Base-by-base conservation (phyloP, 2,888 invertebrate genomes). In the Limnephilus lunatus region DNA sequence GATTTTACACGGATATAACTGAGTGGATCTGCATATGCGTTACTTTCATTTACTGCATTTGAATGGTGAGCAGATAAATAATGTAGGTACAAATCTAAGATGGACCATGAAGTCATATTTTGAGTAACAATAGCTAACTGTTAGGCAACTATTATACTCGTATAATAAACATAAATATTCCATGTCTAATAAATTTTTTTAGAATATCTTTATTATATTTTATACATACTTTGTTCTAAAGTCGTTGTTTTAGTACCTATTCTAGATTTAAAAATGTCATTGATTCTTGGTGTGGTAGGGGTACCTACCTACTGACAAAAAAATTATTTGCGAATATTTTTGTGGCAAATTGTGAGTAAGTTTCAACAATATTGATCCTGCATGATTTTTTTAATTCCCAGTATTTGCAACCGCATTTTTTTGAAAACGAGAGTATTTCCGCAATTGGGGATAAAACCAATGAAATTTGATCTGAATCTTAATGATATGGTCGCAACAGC, bases 391-490 rank as follows among this genome's bases (percentile, higher is more conserved):
- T 68, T 25, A 68, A 68, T 68, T 68, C 68, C 68, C n/a, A 68
- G 25, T 68, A 68, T 68, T 68, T n/a, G 68, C 68, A 86, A 53
- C 85, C 39, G 44, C 30, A 85, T 85, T 88, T 88, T 88, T 88
- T 88, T 90, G 85, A 91, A 86, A 92, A 32, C 39, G 90, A 90
- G 83, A 92, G 92, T 92, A 89, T 92, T 92, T 92, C 91, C 91
- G 89, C 86, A 89, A 89, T 90, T 91, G 81, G 91, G 87, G 81
- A 92, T 68, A 86, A 92, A 92, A 83, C 83, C 87, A 89, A 48
- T 90, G 92, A 91, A 91, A 92, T 91, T 92, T 85, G 92, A 92
- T 91, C 91, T 81, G 87, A 90, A 81, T 86, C 68, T 91, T 92
- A 92, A 92, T 92, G 89, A 92, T 87, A 91, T 85, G 90, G 89